These are phyloP conservation scores for Eucera pruinosa DNA, from an alignment of 2,888 invertebrate species.

Conservation along the genomic window DNA sequence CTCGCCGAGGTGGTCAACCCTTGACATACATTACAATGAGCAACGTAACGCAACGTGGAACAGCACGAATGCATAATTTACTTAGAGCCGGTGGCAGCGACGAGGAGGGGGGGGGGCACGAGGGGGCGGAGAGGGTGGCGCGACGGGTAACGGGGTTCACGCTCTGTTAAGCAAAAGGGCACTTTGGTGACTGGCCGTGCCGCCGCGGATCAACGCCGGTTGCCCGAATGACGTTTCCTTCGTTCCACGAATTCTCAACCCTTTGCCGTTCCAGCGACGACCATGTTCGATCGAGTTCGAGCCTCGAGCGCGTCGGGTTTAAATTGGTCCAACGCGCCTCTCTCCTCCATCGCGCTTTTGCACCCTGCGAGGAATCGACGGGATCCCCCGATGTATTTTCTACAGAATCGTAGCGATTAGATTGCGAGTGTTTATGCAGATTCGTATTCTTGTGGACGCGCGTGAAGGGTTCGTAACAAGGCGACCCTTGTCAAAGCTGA, in stretches of 20 bases:
- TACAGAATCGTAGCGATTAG: too few relatives aligned
- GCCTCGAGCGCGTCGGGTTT: too few relatives aligned
- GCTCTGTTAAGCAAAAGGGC: slow-evolving; percentile 75
- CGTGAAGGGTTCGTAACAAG: too few relatives aligned
- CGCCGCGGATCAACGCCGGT: slow-evolving; percentile 24
- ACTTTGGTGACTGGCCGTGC: slow-evolving; percentile 6
- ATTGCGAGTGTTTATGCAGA: too few relatives aligned
- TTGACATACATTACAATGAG: slow-evolving; percentile 72
- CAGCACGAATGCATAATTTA: slow-evolving; percentile 79
- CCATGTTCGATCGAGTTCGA: slow-evolving; percentile 4
- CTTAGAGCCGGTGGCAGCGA: slow-evolving; percentile 77
- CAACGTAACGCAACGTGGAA: slow-evolving; percentile 64
- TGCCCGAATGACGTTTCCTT: slow-evolving; percentile 14
- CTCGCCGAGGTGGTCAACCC: slow-evolving; percentile 66
- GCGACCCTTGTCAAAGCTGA: too few relatives aligned
- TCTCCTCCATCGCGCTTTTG: too few relatives aligned
- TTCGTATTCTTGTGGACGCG: too few relatives aligned
- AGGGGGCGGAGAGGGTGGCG: slow-evolving; percentile 47
- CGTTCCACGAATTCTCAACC: background rate
- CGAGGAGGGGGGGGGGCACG: slow-evolving; percentile 56
- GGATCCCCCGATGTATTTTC: too few relatives aligned
- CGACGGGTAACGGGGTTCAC: slow-evolving; percentile 75
- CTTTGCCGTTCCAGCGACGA: background rate
- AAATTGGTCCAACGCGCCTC: too few relatives aligned
- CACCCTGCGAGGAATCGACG: too few relatives aligned